These are phyloP conservation scores for Lacanobia wlatinum DNA, from an alignment of 2,888 invertebrate genomes.

Conservation along the genomic window DNA sequence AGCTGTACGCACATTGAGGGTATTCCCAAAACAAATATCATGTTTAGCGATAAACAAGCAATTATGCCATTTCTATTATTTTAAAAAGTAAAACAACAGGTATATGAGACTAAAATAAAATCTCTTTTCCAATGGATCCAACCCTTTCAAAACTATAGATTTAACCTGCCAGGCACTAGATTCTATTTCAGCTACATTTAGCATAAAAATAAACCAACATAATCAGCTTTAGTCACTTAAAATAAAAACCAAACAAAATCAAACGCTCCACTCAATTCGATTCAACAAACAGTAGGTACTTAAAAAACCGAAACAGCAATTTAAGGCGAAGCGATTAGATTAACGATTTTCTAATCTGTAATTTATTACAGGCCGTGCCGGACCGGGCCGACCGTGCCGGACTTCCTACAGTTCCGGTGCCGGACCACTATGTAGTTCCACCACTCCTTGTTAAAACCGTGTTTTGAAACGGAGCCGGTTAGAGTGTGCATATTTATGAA, in stretches of 20 bases:
- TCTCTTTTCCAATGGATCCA: no score
- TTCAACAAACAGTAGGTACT: conserved; percentile 32
- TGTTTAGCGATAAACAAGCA: no score
- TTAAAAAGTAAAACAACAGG: no score
- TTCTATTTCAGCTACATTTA: neutral
- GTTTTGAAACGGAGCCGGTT: conserved; percentile 58
- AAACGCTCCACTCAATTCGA: conserved; percentile 9
- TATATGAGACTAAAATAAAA: no score
- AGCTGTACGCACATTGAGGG: no score
- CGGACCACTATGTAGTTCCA: conserved; percentile 67
- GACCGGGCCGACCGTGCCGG: conserved; percentile 69
- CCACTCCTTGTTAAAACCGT: conserved; percentile 58
- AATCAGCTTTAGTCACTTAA: neutral
- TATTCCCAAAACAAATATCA: no score
- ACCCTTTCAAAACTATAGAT: no score
- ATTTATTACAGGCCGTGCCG: conserved; percentile 79
- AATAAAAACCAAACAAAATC: conserved; percentile 7
- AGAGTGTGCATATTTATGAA: conserved; percentile 66
- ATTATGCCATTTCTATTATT: no score
- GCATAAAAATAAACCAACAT: neutral
- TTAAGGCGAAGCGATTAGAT: conserved; percentile 77
- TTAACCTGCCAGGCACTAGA: no score
- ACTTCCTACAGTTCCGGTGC: conserved; percentile 79
- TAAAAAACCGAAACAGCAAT: conserved; percentile 47
- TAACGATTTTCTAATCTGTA: conserved; percentile 88